Percentiles rank a stretch among this genome's conserved stretches.
Evolutionary conservation across 2,888 invertebrate genomes (phyloP).

Genomic region (Portevinia maculata): DNA sequence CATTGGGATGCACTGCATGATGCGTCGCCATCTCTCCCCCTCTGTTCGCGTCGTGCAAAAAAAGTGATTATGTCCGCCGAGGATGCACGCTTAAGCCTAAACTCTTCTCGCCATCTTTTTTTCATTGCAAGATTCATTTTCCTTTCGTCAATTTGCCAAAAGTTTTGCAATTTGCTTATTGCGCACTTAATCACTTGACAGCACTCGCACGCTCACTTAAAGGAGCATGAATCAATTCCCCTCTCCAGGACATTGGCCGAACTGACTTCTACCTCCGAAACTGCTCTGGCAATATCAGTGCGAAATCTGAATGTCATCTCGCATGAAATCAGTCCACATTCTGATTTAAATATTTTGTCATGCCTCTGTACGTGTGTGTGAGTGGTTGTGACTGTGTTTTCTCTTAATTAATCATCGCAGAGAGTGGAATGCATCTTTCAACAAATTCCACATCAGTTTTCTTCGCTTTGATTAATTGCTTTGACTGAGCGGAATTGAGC

Average conservation of each 20-base stretch:
- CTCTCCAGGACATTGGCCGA: conserved; percentile 40
- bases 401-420: conserved; percentile 57
- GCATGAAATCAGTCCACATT: conserved; percentile 56
- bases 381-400: conserved; percentile 2
- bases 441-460: conserved; percentile 65
- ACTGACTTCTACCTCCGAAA: conserved; percentile 53
- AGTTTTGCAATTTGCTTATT: conserved; percentile 67
- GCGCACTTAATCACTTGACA: conserved; percentile 69
- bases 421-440: conserved; percentile 68
- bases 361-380: neutral
- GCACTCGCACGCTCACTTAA: conserved; percentile 13
- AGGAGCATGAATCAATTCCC: conserved; percentile 44
- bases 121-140: conserved; percentile 47
- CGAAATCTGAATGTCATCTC: conserved; percentile 64
- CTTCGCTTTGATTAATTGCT: conserved; percentile 64
- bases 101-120: conserved; percentile 10
- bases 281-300: conserved; percentile 22
- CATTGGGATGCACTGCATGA: conserved; percentile 63
- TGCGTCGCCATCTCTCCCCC: conserved; percentile 45
- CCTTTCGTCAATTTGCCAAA: conserved; percentile 73
- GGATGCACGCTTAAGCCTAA: conserved; percentile 40
- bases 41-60: conserved; percentile 12
- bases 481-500: conserved; percentile 24
- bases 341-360: conserved; percentile 38
- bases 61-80: conserved; percentile 65